phyloP scores from a whole-genome alignment of 2,797 vertebrate genomes.

The Chloroceryle amazona region DNA sequence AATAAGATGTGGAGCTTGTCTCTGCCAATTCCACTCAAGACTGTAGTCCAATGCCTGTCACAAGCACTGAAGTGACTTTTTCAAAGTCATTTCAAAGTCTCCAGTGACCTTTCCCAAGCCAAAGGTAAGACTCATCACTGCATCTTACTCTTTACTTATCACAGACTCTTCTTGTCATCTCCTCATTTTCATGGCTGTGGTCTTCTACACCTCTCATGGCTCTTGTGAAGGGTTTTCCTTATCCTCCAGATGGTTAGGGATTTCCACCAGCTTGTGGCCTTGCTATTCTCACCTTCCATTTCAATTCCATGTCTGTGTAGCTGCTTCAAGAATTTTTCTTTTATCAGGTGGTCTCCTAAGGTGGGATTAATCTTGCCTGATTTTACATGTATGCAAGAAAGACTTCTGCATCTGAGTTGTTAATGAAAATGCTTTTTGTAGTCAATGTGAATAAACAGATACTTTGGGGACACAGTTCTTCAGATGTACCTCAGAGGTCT shows the following conservation, averaged over 20 bases:
- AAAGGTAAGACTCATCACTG: not conserved
- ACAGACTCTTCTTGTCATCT: not conserved
- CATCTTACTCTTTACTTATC: not conserved
- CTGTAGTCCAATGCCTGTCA: not conserved
- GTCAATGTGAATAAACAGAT: not conserved
- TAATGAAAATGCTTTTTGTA: not conserved
- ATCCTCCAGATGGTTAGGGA: not conserved
- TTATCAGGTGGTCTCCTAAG: not conserved
- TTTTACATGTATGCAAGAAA: not conserved
- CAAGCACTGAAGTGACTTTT: not conserved
- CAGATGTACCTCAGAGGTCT: rapidly evolving
- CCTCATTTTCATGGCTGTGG: not conserved
- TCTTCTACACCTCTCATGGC: not conserved
- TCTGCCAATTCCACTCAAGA: not conserved
- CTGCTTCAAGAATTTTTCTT: not conserved
- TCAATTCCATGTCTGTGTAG: not conserved
- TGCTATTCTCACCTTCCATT: not conserved
- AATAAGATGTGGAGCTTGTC: not conserved
- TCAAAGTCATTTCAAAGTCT: not conserved
- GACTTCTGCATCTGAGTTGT: not conserved
- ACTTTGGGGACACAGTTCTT: not conserved
- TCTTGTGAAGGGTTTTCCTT: not conserved
- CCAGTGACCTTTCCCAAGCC: not conserved
- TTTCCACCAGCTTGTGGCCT: not conserved
- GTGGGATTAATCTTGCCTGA: not conserved